Percentiles rank a stretch among this genome's conserved stretches.
Evolutionary conservation across 2,797 vertebrate genomes (phyloP).

Genomic region (Lemur catta): DNA sequence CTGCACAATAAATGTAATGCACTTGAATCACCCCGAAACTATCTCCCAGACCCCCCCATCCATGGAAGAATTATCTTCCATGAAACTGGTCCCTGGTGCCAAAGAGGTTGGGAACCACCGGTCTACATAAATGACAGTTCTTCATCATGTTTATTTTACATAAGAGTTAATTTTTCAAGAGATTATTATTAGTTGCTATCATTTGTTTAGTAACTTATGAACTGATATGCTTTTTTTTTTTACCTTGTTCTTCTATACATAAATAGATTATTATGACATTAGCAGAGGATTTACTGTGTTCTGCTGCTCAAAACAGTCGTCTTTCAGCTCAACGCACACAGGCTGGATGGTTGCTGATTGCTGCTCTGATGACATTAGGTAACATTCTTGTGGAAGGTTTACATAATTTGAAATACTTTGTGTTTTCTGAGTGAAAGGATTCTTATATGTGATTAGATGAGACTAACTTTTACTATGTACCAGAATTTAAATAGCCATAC

Average conservation of each 20-base stretch:
- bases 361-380: conserved; percentile 93
- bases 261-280: conserved; percentile 89
- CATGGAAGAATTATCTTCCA: too few species aligned
- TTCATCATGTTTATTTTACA: neutral
- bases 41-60: too few species aligned
- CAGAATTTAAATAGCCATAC: conserved; percentile 8
- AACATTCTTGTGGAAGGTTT: conserved; percentile 61
- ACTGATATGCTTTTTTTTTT: neutral
- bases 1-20: too few species aligned
- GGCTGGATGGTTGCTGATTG: conserved; percentile 93
- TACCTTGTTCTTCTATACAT: conserved; percentile 58
- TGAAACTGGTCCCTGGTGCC: too few species aligned
- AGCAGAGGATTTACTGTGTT: conserved; percentile 93
- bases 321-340: conserved; percentile 92
- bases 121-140: neutral
- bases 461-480: neutral
- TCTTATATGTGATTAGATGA: neutral
- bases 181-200: conserved; percentile 12
- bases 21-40: too few species aligned
- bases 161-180: conserved; percentile 54
- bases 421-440: neutral
- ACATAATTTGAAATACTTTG: neutral
- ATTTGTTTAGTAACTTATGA: conserved; percentile 36
- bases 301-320: conserved; percentile 92
- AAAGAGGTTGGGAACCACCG: too few species aligned